Percentiles rank a stretch among this genome's conserved stretches.
Evolutionary conservation across 2,113 vertebrate species (phyloP).

Genomic region (Propithecus coquereli): DNA sequence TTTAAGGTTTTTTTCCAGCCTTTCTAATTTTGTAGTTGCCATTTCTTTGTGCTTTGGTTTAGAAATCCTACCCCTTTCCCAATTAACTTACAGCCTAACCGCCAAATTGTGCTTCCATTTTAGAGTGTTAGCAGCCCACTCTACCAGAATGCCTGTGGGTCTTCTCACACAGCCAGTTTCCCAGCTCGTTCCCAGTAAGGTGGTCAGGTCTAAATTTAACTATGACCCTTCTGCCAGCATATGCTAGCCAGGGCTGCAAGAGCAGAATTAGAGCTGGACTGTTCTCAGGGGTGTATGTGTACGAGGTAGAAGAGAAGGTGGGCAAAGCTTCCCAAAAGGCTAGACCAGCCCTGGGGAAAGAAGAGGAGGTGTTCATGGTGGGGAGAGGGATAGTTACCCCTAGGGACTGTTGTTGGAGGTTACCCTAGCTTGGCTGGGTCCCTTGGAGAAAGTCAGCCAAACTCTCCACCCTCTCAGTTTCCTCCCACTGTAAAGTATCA

Average conservation of each 20-base stretch:
- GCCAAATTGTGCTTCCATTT: slow-evolving; percentile 22
- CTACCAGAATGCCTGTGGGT: neutral
- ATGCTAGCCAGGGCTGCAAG: neutral
- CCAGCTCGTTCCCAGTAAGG: slow-evolving; percentile 42
- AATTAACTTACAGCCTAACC: slow-evolving; percentile 34
- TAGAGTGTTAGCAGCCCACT: neutral
- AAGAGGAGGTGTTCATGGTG: neutral
- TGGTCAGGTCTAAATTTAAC: slow-evolving; percentile 72
- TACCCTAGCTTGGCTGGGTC: neutral
- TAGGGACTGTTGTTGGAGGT: neutral
- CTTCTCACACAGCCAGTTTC: slow-evolving; percentile 13
- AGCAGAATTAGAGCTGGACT: slow-evolving; percentile 1
- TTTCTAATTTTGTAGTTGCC: neutral
- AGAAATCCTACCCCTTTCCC: slow-evolving; percentile 3
- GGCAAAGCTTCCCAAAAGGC: neutral
- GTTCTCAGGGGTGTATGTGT: neutral
- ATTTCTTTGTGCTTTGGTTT: slow-evolving; percentile 31
- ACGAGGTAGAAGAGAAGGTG: neutral
- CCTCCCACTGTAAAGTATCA: slow-evolving; percentile 9
- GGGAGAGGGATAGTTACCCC: neutral
- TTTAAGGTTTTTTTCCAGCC: neutral
- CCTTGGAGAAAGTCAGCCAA: slow-evolving; percentile 11
- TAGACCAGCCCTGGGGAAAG: neutral
- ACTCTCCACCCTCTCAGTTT: neutral
- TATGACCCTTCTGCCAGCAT: slow-evolving; percentile 48